A percentile compares a stretch with the other conserved stretches of the same genome.
phyloP scores from a whole-genome alignment of 2,888 invertebrate species.

The Clistopyga incitator region DNA sequence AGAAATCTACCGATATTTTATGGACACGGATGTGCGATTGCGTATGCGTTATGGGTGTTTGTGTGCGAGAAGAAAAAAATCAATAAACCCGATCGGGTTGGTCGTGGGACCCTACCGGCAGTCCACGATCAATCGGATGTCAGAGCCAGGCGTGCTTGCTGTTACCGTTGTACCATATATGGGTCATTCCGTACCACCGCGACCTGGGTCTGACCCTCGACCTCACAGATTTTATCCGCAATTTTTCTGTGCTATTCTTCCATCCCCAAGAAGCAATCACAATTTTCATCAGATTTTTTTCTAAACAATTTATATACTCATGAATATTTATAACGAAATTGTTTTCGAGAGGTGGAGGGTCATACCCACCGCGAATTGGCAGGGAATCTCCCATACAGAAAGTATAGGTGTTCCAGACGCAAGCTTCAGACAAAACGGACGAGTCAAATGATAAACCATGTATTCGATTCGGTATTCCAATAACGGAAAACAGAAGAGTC shows the following conservation, averaged over 20 bases:
- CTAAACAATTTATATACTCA: too few relatives aligned
- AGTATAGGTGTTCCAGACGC: conserved; percentile 39
- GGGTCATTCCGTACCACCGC: too few relatives aligned
- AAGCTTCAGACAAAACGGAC: conserved; percentile 50
- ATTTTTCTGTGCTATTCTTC: too few relatives aligned
- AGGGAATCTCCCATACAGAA: too few relatives aligned
- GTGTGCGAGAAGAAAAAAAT: conserved; percentile 41
- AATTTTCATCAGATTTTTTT: too few relatives aligned
- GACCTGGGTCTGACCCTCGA: too few relatives aligned
- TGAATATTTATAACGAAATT: too few relatives aligned
- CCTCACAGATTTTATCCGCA: too few relatives aligned
- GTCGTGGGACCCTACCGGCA: conserved; percentile 55
- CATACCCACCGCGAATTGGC: too few relatives aligned
- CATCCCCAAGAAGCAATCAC: too few relatives aligned
- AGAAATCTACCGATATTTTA: conserved; percentile 55
- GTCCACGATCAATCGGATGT: conserved; percentile 66
- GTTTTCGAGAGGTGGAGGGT: too few relatives aligned
- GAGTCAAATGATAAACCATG: conserved; percentile 64
- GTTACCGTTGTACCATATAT: conserved; percentile 40
- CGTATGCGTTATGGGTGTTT: conserved; percentile 19
- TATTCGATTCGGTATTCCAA: conserved; percentile 61
- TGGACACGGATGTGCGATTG: conserved; percentile 25
- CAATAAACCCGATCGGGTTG: conserved; percentile 67
- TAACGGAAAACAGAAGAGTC: conserved; percentile 59
- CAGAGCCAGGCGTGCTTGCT: conserved; percentile 65